Percentiles rank a stretch among this genome's conserved stretches.
phyloP scores from a whole-genome alignment of 92 coral and sea anemone species.

The Hydrozoanthus gracilis region DNA sequence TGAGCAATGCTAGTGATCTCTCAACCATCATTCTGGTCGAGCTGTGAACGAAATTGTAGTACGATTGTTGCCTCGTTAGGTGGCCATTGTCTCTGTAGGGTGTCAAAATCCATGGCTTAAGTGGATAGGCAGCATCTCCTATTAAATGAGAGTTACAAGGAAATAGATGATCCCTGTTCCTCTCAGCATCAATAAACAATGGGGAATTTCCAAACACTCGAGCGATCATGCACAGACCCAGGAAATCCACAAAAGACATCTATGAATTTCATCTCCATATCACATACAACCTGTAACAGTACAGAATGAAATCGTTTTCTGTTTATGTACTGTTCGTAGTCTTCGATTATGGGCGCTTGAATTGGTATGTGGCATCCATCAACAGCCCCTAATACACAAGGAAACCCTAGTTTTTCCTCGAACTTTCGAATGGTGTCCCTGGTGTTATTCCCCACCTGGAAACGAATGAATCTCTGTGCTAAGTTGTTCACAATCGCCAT shows the following conservation, averaged over 20 bases:
- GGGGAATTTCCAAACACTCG: conserved; percentile 62
- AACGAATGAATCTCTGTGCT: conserved; percentile 46
- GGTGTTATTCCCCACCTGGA: conserved; percentile 49
- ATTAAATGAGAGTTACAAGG: conserved; percentile 64
- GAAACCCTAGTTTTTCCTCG: conserved; percentile 48
- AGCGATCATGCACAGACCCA: conserved; percentile 71
- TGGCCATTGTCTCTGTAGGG: conserved; percentile 4
- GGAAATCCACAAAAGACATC: conserved; percentile 75
- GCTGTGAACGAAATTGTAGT: conserved; percentile 42
- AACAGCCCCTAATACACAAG: conserved; percentile 48
- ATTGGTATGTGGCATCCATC: conserved; percentile 65
- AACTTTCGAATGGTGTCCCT: conserved; percentile 23
- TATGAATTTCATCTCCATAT: conserved; percentile 55
- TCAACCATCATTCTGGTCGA: conserved; percentile 61
- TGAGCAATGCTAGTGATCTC: conserved; percentile 59
- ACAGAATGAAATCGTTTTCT: conserved; percentile 58
- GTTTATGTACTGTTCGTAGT: conserved; percentile 65
- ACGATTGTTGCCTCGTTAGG: conserved; percentile 10
- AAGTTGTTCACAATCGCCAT: conserved; percentile 39
- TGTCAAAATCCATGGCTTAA: conserved; percentile 19
- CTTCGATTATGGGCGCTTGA: conserved; percentile 50
- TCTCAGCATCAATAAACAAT: conserved; percentile 58
- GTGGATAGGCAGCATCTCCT: conserved; percentile 67
- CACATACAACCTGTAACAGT: conserved; percentile 67
- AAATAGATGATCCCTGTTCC: conserved; percentile 42